phyloP scores from a whole-genome alignment of 2,113 vertebrate genomes.

The Gopherus flavomarginatus region DNA sequence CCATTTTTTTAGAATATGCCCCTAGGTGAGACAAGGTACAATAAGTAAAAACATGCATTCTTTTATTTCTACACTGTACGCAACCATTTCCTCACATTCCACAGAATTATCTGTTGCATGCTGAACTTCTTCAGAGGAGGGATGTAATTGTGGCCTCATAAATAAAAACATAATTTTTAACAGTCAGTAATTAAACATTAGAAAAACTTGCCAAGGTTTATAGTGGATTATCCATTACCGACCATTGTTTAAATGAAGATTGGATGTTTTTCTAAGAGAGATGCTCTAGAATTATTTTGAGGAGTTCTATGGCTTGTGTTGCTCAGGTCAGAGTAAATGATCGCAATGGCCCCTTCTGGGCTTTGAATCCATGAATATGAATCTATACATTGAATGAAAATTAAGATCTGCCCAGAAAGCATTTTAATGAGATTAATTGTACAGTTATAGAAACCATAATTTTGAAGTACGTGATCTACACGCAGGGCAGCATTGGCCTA shows the following conservation, averaged over 20 bases:
- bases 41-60: background rate
- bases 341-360: background rate
- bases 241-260: background rate
- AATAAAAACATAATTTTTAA: background rate
- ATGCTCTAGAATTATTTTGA: background rate
- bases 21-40: background rate
- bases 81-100: background rate
- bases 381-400: background rate
- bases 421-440: background rate
- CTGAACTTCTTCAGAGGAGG: background rate
- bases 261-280: background rate
- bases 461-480: rapidly evolving
- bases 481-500: rapidly evolving
- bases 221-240: background rate
- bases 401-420: background rate
- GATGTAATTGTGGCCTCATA: rapidly evolving
- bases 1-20: background rate
- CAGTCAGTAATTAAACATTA: background rate
- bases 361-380: background rate
- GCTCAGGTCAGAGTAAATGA: background rate
- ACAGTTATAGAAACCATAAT: background rate
- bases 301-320: background rate
- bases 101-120: background rate
- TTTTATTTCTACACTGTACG: background rate
- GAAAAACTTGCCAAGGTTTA: background rate